Base-by-base conservation (phyloP, 2,797 vertebrate genomes). In the Sternotherus odoratus region DNA sequence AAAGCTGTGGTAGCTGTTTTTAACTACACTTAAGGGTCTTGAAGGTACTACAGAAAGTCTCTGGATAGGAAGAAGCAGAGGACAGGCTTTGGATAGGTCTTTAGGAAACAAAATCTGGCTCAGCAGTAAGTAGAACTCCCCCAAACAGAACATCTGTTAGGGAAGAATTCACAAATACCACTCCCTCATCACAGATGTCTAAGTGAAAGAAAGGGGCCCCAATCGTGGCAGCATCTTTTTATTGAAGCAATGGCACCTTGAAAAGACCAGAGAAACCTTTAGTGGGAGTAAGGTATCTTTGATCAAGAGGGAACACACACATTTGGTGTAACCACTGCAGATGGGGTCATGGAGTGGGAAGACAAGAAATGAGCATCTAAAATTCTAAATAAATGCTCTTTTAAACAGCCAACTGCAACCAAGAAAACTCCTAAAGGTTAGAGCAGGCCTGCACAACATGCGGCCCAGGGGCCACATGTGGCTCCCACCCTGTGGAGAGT, bases 331-430 rank as follows among this genome's bases (percentile, higher is more conserved):
- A 66, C 5, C 63, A 75, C 3, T 88, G 85, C 53, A 80, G 85
- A 63, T 0, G 1, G 8, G 28, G 57, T 53, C 84, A 30, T 21
- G 51, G 0, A 74, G 11, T 30, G 49, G 13, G 79, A 2, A 8
- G 82, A 66, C 19, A 66, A 80, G 24, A 83, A 77, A 13, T 85
- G 2, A 89, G 2, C 5, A 36, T 5, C 2, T 81, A n/a, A n/a
- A n/a, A n/a, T n/a, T n/a, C n/a, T n/a, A 1, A 54, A 36, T 60
- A 21, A 54, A 79, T 33, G 51, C 1, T 30, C 63, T 56, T 63
- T 90, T 74, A 66, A 60, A 6, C 1, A 85, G 74, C 7, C n/a
- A 85, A 23, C 50, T 75, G 74, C 54, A 93, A 74, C 11, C 63
- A 36, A 66, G n/a, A 36, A 66, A 23, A 21, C 63, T 66, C n/a